Evolutionary conservation across 2,888 invertebrate genomes (phyloP).

Genomic region (Pycnomerus fuliginosus): DNA sequence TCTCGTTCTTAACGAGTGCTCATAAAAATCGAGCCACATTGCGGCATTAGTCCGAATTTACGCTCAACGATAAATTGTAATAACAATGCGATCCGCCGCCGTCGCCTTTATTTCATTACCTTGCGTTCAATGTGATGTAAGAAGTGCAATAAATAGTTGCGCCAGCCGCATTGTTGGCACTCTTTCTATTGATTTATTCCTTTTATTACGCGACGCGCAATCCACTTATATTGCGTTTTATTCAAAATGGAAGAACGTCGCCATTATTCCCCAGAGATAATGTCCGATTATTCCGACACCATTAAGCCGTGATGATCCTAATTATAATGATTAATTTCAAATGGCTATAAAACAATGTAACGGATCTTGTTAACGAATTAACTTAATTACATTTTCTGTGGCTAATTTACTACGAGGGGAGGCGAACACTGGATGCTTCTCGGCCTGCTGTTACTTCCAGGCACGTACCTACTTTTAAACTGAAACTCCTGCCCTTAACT

Average conservation of each 20-base stretch:
- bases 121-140: conserved; percentile 9
- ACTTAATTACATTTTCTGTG: conserved; percentile 36
- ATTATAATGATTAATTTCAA: conserved; percentile 37
- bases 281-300: too few relatives aligned
- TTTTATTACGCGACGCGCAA: too few relatives aligned
- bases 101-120: conserved; percentile 16
- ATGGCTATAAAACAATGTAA: conserved; percentile 35
- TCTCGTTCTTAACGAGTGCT: conserved; percentile 9
- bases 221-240: too few relatives aligned
- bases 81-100: conserved; percentile 14
- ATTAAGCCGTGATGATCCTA: conserved; percentile 35
- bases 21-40: conserved; percentile 11
- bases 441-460: too few relatives aligned
- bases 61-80: conserved; percentile 11
- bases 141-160: conserved; percentile 19
- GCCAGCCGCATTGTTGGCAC: too few relatives aligned
- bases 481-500: too few relatives aligned
- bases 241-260: too few relatives aligned
- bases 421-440: too few relatives aligned
- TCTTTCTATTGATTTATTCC: too few relatives aligned
- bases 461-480: too few relatives aligned
- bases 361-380: conserved; percentile 38
- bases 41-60: conserved; percentile 13
- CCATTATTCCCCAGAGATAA: too few relatives aligned
- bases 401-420: conserved; percentile 33